phyloP scores from a whole-genome alignment of 2,888 invertebrate species.

The Patella caerulea region DNA sequence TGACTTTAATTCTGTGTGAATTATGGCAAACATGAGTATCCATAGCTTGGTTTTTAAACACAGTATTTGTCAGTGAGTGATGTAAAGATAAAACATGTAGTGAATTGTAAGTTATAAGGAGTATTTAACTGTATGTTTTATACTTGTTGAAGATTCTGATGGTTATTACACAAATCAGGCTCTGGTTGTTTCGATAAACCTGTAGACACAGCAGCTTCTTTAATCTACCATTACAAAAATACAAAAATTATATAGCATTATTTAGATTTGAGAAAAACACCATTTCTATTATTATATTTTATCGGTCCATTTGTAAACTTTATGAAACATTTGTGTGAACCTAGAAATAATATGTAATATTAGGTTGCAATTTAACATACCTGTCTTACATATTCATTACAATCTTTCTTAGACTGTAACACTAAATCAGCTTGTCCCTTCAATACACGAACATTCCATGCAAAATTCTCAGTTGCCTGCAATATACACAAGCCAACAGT shows the following conservation, averaged over 20 bases:
- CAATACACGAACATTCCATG: conserved; percentile 75
- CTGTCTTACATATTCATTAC: conserved; percentile 74
- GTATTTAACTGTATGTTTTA: background rate
- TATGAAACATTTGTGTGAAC: background rate
- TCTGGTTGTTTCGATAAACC: conserved; percentile 49
- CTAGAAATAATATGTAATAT: too few species aligned
- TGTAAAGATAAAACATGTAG: too few species aligned
- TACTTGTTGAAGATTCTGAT: background rate
- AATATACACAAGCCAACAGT: conserved; percentile 27
- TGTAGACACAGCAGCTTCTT: conserved; percentile 60
- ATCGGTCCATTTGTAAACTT: background rate
- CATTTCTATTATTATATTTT: background rate
- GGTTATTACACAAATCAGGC: background rate
- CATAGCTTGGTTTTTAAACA: too few species aligned
- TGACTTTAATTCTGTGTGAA: too few species aligned
- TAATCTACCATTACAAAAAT: conserved; percentile 48
- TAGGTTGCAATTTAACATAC: conserved; percentile 54
- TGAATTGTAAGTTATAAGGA: too few species aligned
- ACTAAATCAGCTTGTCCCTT: conserved; percentile 75
- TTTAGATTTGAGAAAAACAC: background rate
- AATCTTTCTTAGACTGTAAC: conserved; percentile 73
- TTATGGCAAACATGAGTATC: too few species aligned
- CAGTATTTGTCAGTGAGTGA: too few species aligned
- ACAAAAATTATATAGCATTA: conserved; percentile 3
- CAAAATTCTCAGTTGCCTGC: conserved; percentile 74